A percentile compares a stretch with the other conserved stretches of the same genome.
phyloP scores from a whole-genome alignment of 2,113 vertebrate genomes.

The Nematolebias whitei region DNA sequence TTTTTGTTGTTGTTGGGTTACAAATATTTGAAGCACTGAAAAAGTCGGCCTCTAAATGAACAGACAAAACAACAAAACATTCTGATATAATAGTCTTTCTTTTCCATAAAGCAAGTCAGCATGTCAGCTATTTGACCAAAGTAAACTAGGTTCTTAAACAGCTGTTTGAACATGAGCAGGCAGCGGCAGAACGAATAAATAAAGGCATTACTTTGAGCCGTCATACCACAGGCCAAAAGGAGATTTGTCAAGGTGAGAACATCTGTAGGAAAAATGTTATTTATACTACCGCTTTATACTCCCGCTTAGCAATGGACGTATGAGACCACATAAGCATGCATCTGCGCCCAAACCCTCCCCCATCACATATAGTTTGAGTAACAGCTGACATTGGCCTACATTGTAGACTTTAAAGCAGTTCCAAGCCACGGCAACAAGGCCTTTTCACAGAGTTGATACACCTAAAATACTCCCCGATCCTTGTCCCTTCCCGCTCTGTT shows the following conservation, averaged over 20 bases:
- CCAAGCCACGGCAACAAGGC: slow-evolving; percentile 71
- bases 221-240: slow-evolving; percentile 49
- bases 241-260: slow-evolving; percentile 75
- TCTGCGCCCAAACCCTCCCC: slow-evolving; percentile 51
- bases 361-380: slow-evolving; percentile 63
- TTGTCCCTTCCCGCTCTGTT: slow-evolving; percentile 69
- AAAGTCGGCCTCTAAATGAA: too few species aligned
- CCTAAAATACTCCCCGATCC: slow-evolving; percentile 75
- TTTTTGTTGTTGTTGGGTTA: background rate
- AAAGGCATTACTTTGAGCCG: slow-evolving; percentile 44
- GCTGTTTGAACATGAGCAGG: slow-evolving; percentile 16
- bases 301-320: slow-evolving; percentile 52
- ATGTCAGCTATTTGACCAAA: background rate
- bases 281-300: slow-evolving; percentile 74
- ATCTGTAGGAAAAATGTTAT: slow-evolving; percentile 78
- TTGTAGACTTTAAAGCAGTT: slow-evolving; percentile 72
- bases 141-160: background rate
- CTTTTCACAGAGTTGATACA: slow-evolving; percentile 71
- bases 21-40: background rate
- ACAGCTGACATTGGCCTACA: slow-evolving; percentile 74
- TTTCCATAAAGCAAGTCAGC: background rate
- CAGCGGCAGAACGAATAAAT: slow-evolving; percentile 41
- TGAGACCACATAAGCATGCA: slow-evolving; percentile 51
- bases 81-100: background rate
- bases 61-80: background rate